Conservation (phyloP, 53 echinoderm and acorn worm species). For the Henricia sp. region DNA sequence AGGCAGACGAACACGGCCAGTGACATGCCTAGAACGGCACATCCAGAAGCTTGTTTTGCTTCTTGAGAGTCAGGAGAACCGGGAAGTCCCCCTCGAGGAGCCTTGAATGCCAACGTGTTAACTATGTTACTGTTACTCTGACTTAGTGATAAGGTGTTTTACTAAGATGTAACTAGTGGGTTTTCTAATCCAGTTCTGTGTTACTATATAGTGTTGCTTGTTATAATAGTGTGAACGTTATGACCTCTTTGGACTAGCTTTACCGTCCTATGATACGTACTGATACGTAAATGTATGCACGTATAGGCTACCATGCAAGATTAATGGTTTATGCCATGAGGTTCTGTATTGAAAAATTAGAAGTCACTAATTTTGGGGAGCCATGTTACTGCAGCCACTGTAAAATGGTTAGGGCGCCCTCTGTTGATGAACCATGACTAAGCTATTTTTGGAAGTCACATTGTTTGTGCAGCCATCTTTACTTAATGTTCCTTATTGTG, state of each 20-base stretch:
- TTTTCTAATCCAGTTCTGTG: not conserved
- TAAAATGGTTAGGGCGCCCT: not conserved
- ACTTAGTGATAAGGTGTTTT: not conserved
- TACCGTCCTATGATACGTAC: too few relatives aligned
- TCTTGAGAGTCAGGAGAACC: constrained; percentile 14
- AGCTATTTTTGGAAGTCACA: too few relatives aligned
- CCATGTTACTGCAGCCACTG: constrained; percentile 16
- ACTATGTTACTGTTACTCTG: too few relatives aligned
- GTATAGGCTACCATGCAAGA: not conserved
- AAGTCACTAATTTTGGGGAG: constrained; percentile 26
- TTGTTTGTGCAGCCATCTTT: too few relatives aligned
- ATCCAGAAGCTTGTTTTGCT: constrained; percentile 4
- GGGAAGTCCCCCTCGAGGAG: constrained; percentile 13
- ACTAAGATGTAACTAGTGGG: not conserved
- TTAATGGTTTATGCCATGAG: not conserved
- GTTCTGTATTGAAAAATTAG: not conserved
- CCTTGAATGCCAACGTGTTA: not conserved
- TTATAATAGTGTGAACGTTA: not conserved
- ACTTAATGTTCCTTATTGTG: too few relatives aligned
- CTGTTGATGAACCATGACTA: not conserved
- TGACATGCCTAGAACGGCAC: not conserved
- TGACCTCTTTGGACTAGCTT: not conserved
- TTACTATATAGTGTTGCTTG: not conserved
- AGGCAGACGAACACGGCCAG: not conserved
- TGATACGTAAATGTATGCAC: too few relatives aligned